These are phyloP conservation scores for Brachionus manjavacas DNA, from an alignment of 1,140 invertebrate species.

Conservation along the genomic window DNA sequence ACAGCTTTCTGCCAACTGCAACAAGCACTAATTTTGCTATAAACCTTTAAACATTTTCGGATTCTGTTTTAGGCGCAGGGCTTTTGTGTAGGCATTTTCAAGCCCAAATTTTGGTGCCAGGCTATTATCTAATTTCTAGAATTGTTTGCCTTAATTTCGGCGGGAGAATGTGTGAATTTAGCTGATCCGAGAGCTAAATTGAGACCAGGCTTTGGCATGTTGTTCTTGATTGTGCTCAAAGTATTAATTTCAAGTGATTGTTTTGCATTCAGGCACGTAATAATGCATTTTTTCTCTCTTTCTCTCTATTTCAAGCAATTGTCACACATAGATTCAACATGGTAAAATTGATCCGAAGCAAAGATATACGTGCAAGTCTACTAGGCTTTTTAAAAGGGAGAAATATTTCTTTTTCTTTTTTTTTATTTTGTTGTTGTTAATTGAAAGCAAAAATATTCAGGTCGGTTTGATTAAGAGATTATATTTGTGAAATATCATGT, in stretches of 20 bases:
- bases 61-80: not conserved
- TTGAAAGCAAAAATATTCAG: slow-evolving; percentile 34
- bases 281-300: not conserved
- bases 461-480: slow-evolving; percentile 41
- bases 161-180: too few species aligned
- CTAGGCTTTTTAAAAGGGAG: not conserved
- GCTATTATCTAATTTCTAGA: too few species aligned
- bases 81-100: not conserved
- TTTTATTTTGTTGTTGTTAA: not conserved
- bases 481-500: slow-evolving; percentile 31
- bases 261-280: slow-evolving; percentile 28
- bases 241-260: not conserved
- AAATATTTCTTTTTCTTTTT: not conserved
- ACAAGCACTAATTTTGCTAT: not conserved
- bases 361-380: not conserved
- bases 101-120: not conserved
- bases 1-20: not conserved
- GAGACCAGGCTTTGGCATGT: not conserved
- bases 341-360: not conserved
- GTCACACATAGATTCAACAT: not conserved
- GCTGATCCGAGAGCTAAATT: not conserved
- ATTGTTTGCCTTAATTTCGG: too few species aligned
- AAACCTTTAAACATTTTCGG: not conserved
- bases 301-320: not conserved
- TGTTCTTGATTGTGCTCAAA: not conserved